Conservation (phyloP, 2,797 vertebrate species). For the Notolabrus celidotus region DNA sequence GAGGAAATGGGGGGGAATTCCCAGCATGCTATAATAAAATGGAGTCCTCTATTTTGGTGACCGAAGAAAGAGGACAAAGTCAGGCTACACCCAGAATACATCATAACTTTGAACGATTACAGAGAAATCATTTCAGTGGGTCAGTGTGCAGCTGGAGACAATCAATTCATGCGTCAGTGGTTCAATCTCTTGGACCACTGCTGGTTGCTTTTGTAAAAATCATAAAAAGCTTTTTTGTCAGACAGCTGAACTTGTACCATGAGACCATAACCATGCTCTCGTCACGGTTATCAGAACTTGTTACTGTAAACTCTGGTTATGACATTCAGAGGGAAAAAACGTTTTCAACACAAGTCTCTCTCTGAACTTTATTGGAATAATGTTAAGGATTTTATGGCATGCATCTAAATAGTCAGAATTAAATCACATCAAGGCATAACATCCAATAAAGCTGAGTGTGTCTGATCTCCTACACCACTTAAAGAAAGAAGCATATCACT, state of each 20-base stretch:
- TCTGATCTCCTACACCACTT: constrained; percentile 60
- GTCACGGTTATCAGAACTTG: constrained; percentile 42
- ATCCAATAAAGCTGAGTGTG: constrained; percentile 66
- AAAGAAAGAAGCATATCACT: constrained; percentile 55
- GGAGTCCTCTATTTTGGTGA: constrained; percentile 75
- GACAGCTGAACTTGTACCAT: constrained; percentile 48
- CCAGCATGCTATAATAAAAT: constrained; percentile 81
- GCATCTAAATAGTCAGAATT: constrained; percentile 55
- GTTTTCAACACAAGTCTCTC: constrained; percentile 32
- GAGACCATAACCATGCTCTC: constrained; percentile 28
- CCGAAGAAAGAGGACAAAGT: constrained; percentile 62
- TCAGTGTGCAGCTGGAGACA: constrained; percentile 68
- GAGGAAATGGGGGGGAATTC: constrained; percentile 83
- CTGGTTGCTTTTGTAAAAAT: constrained; percentile 62
- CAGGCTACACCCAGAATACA: constrained; percentile 73
- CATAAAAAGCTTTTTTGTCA: constrained; percentile 54
- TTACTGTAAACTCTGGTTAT: constrained; percentile 34
- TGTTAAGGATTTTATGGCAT: constrained; percentile 46
- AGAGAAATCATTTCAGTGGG: constrained; percentile 70
- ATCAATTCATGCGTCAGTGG: constrained; percentile 68
- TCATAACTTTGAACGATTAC: constrained; percentile 62
- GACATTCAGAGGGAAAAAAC: constrained; percentile 26
- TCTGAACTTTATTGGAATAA: constrained; percentile 40
- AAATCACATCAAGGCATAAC: constrained; percentile 76
- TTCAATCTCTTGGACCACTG: constrained; percentile 43